Base-by-base conservation (phyloP, 2,113 vertebrate species). In the Carassius auratus region DNA sequence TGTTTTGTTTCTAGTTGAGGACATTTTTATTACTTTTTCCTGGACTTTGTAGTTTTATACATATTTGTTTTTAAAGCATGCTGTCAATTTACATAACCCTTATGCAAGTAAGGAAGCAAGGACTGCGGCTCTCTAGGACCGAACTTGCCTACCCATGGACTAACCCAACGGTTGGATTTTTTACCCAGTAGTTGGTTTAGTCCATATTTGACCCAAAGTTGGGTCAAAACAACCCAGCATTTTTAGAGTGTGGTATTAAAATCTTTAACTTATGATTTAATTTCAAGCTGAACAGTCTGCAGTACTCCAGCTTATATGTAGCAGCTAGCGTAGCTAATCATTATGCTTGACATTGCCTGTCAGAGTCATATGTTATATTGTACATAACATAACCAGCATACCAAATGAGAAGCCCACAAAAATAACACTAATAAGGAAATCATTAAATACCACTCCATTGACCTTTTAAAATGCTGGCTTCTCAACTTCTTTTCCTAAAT, bases 391-490 rank as follows among this genome's bases (percentile, higher is more conserved):
- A 90, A 38, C 79, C 81, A 87, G 87, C 76, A 73, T 59, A 87
- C 84, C 89, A 92, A 92, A 92, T 88, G 69, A 87, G 90, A 52
- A 87, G 86, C 80, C 81, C 74, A 76, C 85, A 78, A 88, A 80
- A 92, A 90, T 89, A 92, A 90, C 86, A 89, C 90, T 92, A 91
- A 91, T 92, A 90, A 86, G 87, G 75, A 87, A 90, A 90, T 92
- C 91, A 90, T 90, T 93, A 91, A 93, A 92, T 91, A 91, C 89
- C 91, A 90, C 90, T 89, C 89, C 77, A 81, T 91, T 95, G 92
- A 94, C 93, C 92, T 94, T 94, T 94, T 89, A 92, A 93, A 93
- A 93, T 87, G 91, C 90, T 90, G 87, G 52, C 91, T 92, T 75
- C 90, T 86, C 66, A 90, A 89, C 77, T 88, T 85, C 86, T 88